phyloP scores from a whole-genome alignment of 1,140 invertebrate species.

The Panulirus ornatus region DNA sequence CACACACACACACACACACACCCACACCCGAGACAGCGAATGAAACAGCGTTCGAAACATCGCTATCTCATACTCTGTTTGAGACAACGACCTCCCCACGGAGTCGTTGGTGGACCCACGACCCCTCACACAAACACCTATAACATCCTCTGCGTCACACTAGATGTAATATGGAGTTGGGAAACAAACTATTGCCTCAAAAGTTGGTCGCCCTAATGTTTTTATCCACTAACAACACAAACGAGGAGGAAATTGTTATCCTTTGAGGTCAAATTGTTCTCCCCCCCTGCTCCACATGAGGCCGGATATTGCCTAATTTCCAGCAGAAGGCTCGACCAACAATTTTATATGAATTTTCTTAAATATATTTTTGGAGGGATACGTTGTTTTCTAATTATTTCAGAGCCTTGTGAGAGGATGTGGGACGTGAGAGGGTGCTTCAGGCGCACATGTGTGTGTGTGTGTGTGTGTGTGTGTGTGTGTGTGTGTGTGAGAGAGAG shows the following conservation, averaged over 20 bases:
- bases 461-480: no score
- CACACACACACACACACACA: no score
- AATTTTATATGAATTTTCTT: not conserved
- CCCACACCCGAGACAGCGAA: no score
- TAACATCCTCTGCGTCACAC: no score
- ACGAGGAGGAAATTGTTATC: not conserved
- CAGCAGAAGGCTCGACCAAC: not conserved
- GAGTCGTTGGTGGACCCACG: no score
- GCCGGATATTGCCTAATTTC: not conserved
- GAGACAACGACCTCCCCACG: no score
- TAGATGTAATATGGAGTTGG: not conserved
- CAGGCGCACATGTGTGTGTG: not conserved
- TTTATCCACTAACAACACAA: not conserved
- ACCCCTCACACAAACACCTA: no score
- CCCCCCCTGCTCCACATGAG: not conserved
- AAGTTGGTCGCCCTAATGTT: not conserved
- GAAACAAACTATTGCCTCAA: not conserved
- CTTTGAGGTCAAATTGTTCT: constrained; percentile 1
- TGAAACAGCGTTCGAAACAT: not conserved
- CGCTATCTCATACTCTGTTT: no score
- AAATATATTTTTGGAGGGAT: not conserved
- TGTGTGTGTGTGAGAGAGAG: not conserved
- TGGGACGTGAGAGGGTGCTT: not conserved
- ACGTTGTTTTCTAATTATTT: not conserved
- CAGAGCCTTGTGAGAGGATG: not conserved